phyloP scores from a whole-genome alignment of 2,888 invertebrate genomes.

The Papilio elwesi region DNA sequence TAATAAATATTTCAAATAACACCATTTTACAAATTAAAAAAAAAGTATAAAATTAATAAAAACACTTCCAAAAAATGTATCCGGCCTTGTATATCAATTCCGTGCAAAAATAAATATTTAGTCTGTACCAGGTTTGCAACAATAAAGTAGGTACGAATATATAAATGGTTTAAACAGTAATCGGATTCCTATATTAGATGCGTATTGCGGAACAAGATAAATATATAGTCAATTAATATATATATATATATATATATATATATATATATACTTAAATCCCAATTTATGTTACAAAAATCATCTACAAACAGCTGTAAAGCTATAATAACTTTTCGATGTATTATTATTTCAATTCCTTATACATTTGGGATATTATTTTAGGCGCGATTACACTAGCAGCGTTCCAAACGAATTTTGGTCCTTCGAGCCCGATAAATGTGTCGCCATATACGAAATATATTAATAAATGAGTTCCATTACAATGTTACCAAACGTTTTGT shows the following conservation, averaged over 20 bases:
- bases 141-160: slow-evolving; percentile 31
- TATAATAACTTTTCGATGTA: slow-evolving; percentile 41
- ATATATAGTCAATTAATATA: slow-evolving; percentile 29
- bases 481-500: background rate
- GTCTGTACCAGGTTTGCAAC: slow-evolving; percentile 36
- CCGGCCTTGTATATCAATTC: background rate
- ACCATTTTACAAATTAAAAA: no score
- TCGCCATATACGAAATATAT: slow-evolving; percentile 13
- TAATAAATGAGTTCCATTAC: slow-evolving; percentile 14
- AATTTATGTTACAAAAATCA: slow-evolving; percentile 34
- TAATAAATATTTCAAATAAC: background rate
- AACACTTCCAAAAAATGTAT: background rate
- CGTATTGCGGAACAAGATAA: slow-evolving; percentile 16
- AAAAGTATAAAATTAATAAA: no score
- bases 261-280: background rate
- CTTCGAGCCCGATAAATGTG: slow-evolving; percentile 31
- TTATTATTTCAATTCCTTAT: slow-evolving; percentile 39
- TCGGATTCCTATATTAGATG: slow-evolving; percentile 18
- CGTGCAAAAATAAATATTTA: background rate
- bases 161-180: slow-evolving; percentile 30
- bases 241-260: background rate
- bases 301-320: slow-evolving; percentile 31
- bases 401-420: slow-evolving; percentile 11
- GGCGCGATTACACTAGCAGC: slow-evolving; percentile 9
- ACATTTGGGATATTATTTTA: slow-evolving; percentile 18